Evolutionary conservation across 2,797 vertebrate genomes (phyloP), one percentile per base, ranked within the genome.

Genomic region (Petrocephalus schoutedeni): DNA sequence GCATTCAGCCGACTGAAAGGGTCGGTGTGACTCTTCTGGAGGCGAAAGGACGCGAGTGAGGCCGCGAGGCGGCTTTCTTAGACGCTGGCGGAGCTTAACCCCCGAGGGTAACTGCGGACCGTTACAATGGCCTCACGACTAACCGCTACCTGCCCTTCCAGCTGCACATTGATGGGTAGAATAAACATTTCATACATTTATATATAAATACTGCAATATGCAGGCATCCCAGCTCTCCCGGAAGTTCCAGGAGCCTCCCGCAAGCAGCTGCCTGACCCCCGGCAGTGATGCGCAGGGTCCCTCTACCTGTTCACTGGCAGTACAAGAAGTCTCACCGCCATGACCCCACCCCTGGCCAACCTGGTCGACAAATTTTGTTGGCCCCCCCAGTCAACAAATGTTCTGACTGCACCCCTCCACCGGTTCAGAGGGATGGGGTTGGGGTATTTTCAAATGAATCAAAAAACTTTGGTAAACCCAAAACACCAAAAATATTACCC

Each of bases 1-100:
- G 54, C 58, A 89, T 90, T 90, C 89, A 90, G 83, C 45, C 21
- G 8, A 32, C 51, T 82, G 88, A 87, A 90, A 86, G 74, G 89
- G 56, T n/a, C n/a, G 45, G 64, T 4, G 36, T 36, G 56, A 51
- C 57, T 85, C 53, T 16, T 36, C 85, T 53, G 57, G 51, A 83
- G 85, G 71, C 12, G 14, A 7, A n/a, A 45, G 61, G 23, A 54
- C 45, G n/a, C 21, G 5, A 9, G 49, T 23, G 32, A 67, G 51
- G 58, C 4, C 2, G 16, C 19, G 32, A 67, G 51, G 57, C 4
- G 4, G 23, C 28, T 88, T 84, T 45, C 49, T 84, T 49, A 58
- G 61, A 85, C 49, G 3, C 21, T 53, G 9, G 45, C 6, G 41
- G 57, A 16, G 21, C 36, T 45, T 82, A 51, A 54, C 12, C 21